Percentiles rank a stretch among this genome's conserved stretches.
Conservation (phyloP, 2,113 vertebrate genomes). For the Hystrix cristata region DNA sequence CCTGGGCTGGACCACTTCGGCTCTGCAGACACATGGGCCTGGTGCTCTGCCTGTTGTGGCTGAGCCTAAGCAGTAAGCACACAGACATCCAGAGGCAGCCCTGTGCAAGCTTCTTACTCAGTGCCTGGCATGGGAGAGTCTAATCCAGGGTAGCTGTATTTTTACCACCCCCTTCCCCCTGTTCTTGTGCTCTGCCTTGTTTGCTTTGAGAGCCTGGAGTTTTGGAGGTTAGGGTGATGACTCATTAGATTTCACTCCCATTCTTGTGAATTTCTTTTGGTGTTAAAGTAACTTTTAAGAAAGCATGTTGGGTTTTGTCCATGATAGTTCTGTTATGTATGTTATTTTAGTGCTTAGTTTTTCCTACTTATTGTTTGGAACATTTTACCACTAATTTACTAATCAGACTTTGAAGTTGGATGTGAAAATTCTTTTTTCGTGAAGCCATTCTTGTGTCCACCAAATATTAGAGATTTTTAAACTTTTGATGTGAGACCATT, state of each 20-base stretch:
- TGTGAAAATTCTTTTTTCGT: background rate
- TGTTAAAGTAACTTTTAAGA: background rate
- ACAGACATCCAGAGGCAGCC: background rate
- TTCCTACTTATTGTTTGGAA: background rate
- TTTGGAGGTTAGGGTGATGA: background rate
- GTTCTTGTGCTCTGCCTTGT: background rate
- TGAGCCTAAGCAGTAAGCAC: background rate
- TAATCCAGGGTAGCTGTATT: background rate
- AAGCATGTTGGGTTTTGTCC: background rate
- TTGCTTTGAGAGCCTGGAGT: background rate
- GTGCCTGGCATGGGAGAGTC: no score
- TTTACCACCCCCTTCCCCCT: background rate
- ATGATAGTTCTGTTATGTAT: background rate
- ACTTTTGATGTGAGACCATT: background rate
- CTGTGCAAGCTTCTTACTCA: background rate
- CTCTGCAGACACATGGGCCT: background rate
- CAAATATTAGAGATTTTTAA: background rate
- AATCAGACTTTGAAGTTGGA: background rate
- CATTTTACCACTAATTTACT: slow-evolving; percentile 39
- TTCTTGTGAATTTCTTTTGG: background rate
- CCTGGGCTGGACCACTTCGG: background rate
- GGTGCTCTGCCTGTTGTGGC: background rate
- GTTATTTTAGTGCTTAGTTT: slow-evolving; percentile 19
- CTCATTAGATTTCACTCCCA: background rate
- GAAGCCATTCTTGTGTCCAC: background rate